Percentiles rank a stretch among this genome's conserved stretches.
phyloP scores from a whole-genome alignment of 2,113 vertebrate genomes.

The Periophthalmus modestus region DNA sequence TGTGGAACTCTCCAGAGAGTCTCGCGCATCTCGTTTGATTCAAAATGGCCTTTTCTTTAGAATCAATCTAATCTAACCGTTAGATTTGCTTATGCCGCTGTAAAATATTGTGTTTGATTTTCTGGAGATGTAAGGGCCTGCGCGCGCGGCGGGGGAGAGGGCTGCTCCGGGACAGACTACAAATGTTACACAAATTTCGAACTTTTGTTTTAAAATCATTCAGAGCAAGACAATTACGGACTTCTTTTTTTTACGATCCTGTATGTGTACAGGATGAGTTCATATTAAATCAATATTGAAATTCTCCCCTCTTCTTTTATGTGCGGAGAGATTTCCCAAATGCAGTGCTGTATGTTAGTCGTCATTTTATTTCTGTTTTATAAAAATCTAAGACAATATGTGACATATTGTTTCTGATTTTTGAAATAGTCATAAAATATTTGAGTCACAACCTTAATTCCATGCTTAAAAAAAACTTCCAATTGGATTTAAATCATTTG shows the following conservation, averaged over 20 bases:
- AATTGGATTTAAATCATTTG: no score
- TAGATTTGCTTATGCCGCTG: neutral
- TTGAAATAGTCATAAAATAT: neutral
- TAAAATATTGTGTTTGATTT: neutral
- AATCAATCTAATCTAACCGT: neutral
- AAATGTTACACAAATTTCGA: neutral
- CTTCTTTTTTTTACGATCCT: no score
- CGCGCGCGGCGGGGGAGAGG: neutral
- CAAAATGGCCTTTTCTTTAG: neutral
- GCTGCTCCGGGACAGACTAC: neutral
- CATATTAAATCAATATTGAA: no score
- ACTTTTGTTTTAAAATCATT: no score
- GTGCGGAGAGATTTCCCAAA: no score
- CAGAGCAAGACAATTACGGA: no score
- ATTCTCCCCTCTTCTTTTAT: no score
- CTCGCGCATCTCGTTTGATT: neutral
- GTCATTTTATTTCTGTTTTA: neutral
- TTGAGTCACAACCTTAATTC: neutral
- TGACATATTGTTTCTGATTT: no score
- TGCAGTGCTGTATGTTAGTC: no score
- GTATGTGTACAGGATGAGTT: no score
- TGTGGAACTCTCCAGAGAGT: neutral
- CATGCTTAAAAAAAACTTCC: neutral
- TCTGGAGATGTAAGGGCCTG: neutral
- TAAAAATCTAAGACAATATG: neutral